These are phyloP conservation scores for Pteromalus puparum DNA, from an alignment of 1,140 invertebrate genomes.

Conservation along the genomic window DNA sequence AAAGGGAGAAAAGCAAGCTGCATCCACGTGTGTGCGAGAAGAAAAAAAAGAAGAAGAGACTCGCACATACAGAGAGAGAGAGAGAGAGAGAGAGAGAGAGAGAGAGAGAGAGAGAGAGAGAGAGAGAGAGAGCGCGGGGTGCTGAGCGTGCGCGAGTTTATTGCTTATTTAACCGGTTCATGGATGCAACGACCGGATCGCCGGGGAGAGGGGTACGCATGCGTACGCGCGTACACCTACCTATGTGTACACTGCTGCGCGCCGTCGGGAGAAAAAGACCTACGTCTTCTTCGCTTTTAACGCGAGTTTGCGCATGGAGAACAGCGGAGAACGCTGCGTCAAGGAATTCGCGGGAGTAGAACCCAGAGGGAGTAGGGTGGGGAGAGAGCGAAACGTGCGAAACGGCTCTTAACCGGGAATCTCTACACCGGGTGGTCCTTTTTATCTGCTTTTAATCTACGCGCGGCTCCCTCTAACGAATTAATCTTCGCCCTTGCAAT, in stretches of 20 bases:
- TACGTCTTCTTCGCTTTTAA: conserved; percentile 13
- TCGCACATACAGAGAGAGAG: too few relatives aligned
- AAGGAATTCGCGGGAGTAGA: conserved; percentile 32
- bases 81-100: too few relatives aligned
- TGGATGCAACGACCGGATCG: conserved; percentile 41
- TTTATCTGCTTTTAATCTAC: conserved; percentile 11
- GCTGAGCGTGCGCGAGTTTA: conserved; percentile 48
- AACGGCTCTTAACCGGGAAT: conserved; percentile 11
- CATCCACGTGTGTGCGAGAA: background rate
- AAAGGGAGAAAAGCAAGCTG: conserved; percentile 18
- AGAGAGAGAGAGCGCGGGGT: background rate
- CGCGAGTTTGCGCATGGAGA: conserved; percentile 49
- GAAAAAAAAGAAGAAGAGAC: background rate
- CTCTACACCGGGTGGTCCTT: conserved; percentile 34
- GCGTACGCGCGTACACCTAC: background rate
- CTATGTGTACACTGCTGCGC: background rate
- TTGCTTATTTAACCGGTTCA: conserved; percentile 60
- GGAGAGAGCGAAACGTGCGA: background rate
- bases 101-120: too few relatives aligned
- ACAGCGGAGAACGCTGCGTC: conserved; percentile 53
- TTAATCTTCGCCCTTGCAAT: background rate
- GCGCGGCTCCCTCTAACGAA: conserved; percentile 12
- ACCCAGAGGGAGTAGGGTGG: background rate
- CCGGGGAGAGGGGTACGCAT: background rate
- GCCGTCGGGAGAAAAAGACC: conserved; percentile 10